Evolutionary conservation across 2,888 invertebrate species (phyloP).

Genomic region (Ophioninae sp.): DNA sequence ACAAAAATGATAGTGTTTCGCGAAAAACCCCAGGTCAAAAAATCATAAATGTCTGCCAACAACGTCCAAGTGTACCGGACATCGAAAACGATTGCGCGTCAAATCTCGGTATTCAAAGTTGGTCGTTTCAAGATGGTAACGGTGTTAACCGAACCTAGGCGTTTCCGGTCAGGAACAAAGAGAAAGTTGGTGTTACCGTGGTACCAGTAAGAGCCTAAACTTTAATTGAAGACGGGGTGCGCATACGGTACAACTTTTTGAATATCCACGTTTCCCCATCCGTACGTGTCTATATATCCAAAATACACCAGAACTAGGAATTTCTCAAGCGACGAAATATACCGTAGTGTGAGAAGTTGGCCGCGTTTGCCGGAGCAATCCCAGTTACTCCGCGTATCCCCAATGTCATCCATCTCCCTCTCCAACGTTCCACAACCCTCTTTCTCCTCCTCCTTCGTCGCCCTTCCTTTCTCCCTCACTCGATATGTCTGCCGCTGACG

Average conservation of each 20-base stretch:
- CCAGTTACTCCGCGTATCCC: conserved; percentile 52
- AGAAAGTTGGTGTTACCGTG: conserved; percentile 4
- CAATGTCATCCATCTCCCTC: conserved; percentile 39
- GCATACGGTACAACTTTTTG: background rate
- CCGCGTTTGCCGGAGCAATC: conserved; percentile 64
- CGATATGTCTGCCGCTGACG: conserved; percentile 79
- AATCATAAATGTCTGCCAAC: too few relatives aligned
- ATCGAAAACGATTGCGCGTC: background rate
- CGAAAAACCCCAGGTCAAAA: too few relatives aligned
- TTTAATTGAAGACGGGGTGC: background rate
- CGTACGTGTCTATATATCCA: background rate
- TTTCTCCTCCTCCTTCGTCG: conserved; percentile 1
- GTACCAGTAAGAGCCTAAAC: conserved; percentile 3
- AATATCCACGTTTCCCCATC: conserved; percentile 12
- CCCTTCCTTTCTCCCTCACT: conserved; percentile 69
- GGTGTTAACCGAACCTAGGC: conserved; percentile 5
- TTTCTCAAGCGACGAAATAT: conserved; percentile 74
- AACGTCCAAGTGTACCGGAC: too few relatives aligned
- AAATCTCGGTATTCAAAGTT: conserved; percentile 1
- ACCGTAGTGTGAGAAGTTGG: conserved; percentile 66
- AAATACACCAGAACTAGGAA: conserved; percentile 53
- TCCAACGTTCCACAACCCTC: conserved; percentile 26
- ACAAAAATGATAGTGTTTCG: too few relatives aligned
- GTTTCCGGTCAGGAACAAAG: conserved; percentile 58
- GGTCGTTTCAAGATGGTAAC: conserved; percentile 10